A percentile compares a stretch with the other conserved stretches of the same genome.
Conservation (phyloP, 2,888 invertebrate species). For the Gisinianus flammeolus region DNA sequence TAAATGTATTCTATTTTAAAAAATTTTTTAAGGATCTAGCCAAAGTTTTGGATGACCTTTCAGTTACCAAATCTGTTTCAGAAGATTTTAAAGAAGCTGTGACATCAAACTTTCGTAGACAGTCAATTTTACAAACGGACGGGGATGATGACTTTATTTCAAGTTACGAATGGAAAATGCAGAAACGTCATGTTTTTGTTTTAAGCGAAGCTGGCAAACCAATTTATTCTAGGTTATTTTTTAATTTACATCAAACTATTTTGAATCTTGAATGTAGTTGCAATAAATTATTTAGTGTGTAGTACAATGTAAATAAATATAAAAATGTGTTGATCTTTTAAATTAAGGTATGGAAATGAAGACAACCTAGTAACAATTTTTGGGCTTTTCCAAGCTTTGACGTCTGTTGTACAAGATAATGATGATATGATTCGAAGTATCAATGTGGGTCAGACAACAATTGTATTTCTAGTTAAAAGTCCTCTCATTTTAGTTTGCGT, state of each 20-base stretch:
- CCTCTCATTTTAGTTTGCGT: constrained; percentile 89
- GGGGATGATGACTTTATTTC: constrained; percentile 40
- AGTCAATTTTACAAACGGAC: constrained; percentile 7
- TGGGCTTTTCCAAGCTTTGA: constrained; percentile 92
- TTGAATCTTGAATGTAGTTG: no score
- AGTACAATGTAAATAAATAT: background rate
- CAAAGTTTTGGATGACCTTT: constrained; percentile 51
- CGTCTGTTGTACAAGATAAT: constrained; percentile 84
- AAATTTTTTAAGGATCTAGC: constrained; percentile 40
- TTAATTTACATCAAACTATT: background rate
- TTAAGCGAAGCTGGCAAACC: constrained; percentile 96
- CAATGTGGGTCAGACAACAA: constrained; percentile 81
- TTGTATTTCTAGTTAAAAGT: constrained; percentile 88
- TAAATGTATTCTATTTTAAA: background rate
- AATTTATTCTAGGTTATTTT: constrained; percentile 81
- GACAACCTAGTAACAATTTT: constrained; percentile 92
- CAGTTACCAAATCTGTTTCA: constrained; percentile 50
- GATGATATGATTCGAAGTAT: constrained; percentile 86
- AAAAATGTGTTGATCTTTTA: background rate
- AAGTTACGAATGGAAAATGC: constrained; percentile 72
- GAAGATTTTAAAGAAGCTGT: constrained; percentile 44
- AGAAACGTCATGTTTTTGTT: constrained; percentile 91
- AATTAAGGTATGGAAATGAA: constrained; percentile 81
- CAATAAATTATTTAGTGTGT: no score
- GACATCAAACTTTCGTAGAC: constrained; percentile 31